A percentile compares a stretch with the other conserved stretches of the same genome.
phyloP scores from a whole-genome alignment of 2,888 invertebrate genomes.

The Callyntrura sp. region DNA sequence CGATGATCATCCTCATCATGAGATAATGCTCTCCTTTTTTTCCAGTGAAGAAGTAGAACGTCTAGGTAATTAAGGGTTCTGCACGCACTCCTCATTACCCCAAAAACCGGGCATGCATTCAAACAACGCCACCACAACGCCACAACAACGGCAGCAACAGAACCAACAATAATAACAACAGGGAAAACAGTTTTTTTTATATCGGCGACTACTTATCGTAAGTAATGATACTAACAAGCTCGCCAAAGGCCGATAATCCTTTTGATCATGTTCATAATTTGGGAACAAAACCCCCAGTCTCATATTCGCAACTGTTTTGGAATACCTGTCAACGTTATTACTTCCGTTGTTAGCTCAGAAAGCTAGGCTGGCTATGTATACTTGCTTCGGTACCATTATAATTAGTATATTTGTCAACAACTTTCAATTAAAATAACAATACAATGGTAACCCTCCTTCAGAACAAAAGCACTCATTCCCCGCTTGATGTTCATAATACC shows the following conservation, averaged over 20 bases:
- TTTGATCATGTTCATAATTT: too few relatives aligned
- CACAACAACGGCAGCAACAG: background rate
- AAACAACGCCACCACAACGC: background rate
- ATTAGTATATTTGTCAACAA: too few relatives aligned
- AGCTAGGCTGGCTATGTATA: too few relatives aligned
- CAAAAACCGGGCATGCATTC: background rate
- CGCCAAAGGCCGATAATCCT: background rate
- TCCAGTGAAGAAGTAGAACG: conserved; percentile 17
- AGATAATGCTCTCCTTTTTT: background rate
- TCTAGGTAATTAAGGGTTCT: conserved; percentile 27
- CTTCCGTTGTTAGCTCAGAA: too few relatives aligned
- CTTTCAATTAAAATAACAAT: background rate
- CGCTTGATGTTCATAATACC: background rate
- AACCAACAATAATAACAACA: background rate
- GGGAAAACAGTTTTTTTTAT: background rate
- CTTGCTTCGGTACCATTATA: too few relatives aligned
- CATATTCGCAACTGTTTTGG: too few relatives aligned
- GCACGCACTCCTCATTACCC: background rate
- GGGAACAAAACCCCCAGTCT: too few relatives aligned
- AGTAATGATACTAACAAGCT: background rate
- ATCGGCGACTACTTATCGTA: background rate
- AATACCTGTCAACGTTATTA: too few relatives aligned
- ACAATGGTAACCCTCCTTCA: background rate
- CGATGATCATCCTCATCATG: background rate
- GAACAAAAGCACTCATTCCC: background rate